phyloP scores from a whole-genome alignment of 2,113 vertebrate genomes.

The Falco punctatus region DNA sequence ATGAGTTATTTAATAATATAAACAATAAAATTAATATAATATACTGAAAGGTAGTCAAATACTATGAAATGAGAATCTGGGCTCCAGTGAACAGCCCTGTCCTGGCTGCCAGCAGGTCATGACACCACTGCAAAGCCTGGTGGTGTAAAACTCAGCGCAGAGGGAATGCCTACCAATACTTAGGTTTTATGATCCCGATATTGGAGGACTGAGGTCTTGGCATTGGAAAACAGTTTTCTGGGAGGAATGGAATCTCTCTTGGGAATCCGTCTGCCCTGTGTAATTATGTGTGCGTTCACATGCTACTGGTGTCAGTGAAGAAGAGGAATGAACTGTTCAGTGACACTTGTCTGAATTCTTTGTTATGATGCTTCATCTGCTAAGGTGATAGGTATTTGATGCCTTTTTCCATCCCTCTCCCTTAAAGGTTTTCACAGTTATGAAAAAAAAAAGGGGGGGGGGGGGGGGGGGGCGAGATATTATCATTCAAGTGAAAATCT shows the following conservation, averaged over 20 bases:
- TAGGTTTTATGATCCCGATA: neutral
- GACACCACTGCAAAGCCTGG: neutral
- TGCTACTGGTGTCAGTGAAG: neutral
- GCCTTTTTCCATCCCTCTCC: neutral
- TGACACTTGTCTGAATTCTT: neutral
- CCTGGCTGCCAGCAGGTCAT: neutral
- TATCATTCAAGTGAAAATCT: constrained; percentile 70
- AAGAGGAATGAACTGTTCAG: neutral
- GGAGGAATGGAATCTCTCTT: neutral
- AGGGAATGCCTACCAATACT: neutral
- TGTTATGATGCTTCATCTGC: neutral
- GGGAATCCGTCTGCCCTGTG: neutral
- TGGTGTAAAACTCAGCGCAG: neutral
- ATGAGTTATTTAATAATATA: neutral
- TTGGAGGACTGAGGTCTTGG: neutral
- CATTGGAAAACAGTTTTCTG: neutral
- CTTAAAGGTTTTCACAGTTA: constrained; percentile 16
- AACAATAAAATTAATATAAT: neutral
- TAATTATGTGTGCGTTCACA: neutral
- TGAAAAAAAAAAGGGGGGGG: neutral
- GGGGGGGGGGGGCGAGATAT: neutral
- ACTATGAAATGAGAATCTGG: neutral
- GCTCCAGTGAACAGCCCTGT: neutral
- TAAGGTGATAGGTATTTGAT: neutral
- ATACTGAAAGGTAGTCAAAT: neutral